Base-by-base conservation (phyloP, 30 jellyfish, hydroid and myxozoan genomes). In the Mastigias papua region DNA sequence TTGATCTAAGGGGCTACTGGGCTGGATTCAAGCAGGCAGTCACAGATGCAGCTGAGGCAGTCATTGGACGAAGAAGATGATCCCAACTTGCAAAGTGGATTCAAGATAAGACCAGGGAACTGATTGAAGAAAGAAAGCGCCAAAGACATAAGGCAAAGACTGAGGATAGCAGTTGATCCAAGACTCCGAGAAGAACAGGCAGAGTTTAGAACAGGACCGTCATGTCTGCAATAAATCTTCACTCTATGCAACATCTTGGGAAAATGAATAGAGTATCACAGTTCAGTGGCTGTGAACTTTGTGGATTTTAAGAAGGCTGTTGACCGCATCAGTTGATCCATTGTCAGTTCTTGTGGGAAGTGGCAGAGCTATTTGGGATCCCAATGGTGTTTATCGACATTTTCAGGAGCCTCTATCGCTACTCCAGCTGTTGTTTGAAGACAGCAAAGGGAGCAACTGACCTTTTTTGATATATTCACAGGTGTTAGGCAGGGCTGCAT, bases 401-500 rank as follows among this genome's bases (percentile, higher is more conserved):
- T 16, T 77, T 77, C 30, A 61, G 58, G 21, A 54, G 33, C 54
- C 57, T 58, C 75, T 58, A 57, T 33, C 35, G 32, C 20, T 26
- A 48, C 76, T 57, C 62, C 37, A 16, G 48, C 22, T 77, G 88
- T 51, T 54, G 78, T 61, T 64, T 54, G 64, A 77, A 57, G 63
- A 50, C 68, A 20, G 78, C 49, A 37, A 30, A 69, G 54, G 85
- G 85, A 48, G 42, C 10, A 46, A 73, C 69, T 25, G 48, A 73
- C 30, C 54, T 73, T 73, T 65, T 73, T 73, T 48, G 65, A 50
- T 73, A 73, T 73, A 64, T n/a, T 27, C 69, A 73, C 60, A 28
- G 81, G 81, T 27, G 85, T 34, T 27, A 48, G 85, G 31, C 85
- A 73, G 71, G 70, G 70, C 48, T 73, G 85, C 54, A 32, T 73